phyloP scores from a whole-genome alignment of 2,888 invertebrate genomes.

The Lasius fuliginosus region DNA sequence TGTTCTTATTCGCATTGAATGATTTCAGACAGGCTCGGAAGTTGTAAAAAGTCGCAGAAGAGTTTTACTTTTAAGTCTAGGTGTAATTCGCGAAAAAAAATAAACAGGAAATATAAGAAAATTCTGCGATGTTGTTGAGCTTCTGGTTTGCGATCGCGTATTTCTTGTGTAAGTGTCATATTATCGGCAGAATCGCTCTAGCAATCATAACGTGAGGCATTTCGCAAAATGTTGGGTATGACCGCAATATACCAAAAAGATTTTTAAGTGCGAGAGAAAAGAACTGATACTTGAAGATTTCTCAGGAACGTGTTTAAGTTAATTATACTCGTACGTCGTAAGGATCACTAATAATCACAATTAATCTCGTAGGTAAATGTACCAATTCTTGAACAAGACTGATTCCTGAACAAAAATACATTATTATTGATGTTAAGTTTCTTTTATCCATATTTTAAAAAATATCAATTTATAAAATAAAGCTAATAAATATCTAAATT shows the following conservation, averaged over 20 bases:
- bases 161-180: too few relatives aligned
- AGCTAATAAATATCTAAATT: neutral
- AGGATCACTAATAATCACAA: slow-evolving; percentile 11
- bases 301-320: neutral
- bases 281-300: neutral
- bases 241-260: neutral
- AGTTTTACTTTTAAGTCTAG: neutral
- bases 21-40: neutral
- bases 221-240: too few relatives aligned
- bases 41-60: neutral
- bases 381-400: neutral
- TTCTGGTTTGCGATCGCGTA: too few relatives aligned
- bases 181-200: too few relatives aligned
- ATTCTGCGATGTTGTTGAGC: too few relatives aligned
- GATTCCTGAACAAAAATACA: neutral
- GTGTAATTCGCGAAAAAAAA: neutral
- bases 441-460: neutral
- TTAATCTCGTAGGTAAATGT: slow-evolving; percentile 3
- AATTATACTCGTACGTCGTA: neutral
- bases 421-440: neutral
- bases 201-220: too few relatives aligned
- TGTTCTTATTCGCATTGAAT: neutral
- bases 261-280: neutral
- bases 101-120: too few relatives aligned
- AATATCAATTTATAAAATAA: neutral